phyloP scores from a whole-genome alignment of 2,113 vertebrate genomes.

The Merops nubicus region DNA sequence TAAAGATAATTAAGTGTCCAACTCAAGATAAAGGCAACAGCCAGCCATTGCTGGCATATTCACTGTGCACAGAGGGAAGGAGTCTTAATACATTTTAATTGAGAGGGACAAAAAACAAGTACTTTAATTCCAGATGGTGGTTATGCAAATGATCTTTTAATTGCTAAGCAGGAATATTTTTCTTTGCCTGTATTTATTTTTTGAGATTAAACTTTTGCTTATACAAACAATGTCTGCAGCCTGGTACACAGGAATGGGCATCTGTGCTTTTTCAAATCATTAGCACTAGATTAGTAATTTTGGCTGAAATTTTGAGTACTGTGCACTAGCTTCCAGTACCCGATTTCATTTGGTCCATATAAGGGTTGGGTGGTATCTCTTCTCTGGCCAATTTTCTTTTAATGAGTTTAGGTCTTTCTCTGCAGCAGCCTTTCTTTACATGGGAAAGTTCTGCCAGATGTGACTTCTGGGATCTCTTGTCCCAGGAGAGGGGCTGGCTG shows the following conservation, averaged over 20 bases:
- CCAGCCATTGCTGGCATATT: neutral
- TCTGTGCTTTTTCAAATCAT: constrained; percentile 32
- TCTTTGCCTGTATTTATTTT: constrained; percentile 36
- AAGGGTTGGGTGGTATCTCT: neutral
- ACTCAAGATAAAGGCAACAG: neutral
- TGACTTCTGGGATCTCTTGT: neutral
- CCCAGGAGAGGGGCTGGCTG: neutral
- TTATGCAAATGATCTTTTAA: constrained; percentile 21
- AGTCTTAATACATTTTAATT: neutral
- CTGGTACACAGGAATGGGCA: neutral
- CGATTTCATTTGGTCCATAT: neutral
- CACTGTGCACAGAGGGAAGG: neutral
- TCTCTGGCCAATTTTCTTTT: neutral
- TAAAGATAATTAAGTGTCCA: neutral
- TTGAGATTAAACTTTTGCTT: constrained; percentile 24
- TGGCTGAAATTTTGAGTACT: neutral
- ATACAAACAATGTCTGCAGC: neutral
- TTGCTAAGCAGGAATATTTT: constrained; percentile 10
- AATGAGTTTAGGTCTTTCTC: neutral
- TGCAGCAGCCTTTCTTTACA: neutral
- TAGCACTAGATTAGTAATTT: constrained; percentile 13
- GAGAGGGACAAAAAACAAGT: rapidly evolving
- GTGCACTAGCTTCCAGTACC: neutral
- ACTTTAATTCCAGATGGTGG: constrained; percentile 25
- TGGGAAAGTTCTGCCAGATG: neutral